A percentile compares a stretch with the other conserved stretches of the same genome.
These are phyloP conservation scores for Ypsolopha scabrella DNA, from an alignment of 2,888 invertebrate genomes.

Conservation along the genomic window DNA sequence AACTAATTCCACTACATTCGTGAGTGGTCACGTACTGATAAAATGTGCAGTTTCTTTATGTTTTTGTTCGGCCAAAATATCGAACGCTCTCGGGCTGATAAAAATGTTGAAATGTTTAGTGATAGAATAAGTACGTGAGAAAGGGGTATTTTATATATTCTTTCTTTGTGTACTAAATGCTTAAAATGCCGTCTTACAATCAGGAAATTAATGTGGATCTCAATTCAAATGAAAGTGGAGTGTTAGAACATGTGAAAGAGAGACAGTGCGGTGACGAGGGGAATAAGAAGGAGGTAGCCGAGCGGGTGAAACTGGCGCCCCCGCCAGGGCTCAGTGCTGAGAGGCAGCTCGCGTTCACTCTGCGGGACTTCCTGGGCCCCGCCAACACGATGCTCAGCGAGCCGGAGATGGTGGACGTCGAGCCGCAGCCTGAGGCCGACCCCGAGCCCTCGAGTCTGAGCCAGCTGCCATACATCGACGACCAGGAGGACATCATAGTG, in stretches of 20 bases:
- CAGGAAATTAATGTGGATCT: slow-evolving; percentile 55
- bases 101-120: neutral
- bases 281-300: slow-evolving; percentile 26
- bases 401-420: neutral
- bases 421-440: slow-evolving; percentile 8
- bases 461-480: slow-evolving; percentile 52
- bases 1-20: neutral
- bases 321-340: slow-evolving; percentile 35
- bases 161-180: slow-evolving; percentile 9
- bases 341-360: slow-evolving; percentile 44
- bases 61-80: neutral
- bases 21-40: slow-evolving; percentile 1
- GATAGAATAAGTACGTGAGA: neutral
- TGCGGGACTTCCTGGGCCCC: slow-evolving; percentile 47
- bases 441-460: slow-evolving; percentile 33
- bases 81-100: neutral
- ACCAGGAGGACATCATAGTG: slow-evolving; percentile 33
- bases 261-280: slow-evolving; percentile 25
- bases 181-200: slow-evolving; percentile 54
- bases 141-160: slow-evolving; percentile 7
- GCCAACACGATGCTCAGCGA: no score
- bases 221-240: slow-evolving; percentile 43
- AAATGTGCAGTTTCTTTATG: slow-evolving; percentile 1
- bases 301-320: slow-evolving; percentile 15
- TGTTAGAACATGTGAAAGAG: slow-evolving; percentile 33